phyloP scores from a whole-genome alignment of 2,113 vertebrate species.

The Dromas ardeola region DNA sequence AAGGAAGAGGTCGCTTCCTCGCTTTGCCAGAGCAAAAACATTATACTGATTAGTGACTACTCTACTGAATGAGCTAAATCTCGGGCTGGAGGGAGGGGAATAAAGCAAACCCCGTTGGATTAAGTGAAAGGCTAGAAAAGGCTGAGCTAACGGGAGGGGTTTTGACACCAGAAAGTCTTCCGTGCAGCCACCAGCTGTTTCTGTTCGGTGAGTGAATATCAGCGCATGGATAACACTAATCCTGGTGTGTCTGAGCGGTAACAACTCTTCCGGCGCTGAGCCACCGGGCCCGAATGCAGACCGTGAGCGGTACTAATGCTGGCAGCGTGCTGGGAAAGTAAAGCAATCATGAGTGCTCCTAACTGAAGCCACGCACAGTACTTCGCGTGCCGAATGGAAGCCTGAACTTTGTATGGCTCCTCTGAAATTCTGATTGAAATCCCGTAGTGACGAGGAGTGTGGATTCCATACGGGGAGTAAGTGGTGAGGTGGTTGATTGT shows the following conservation, averaged over 20 bases:
- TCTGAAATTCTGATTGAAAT: background rate
- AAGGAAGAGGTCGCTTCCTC: background rate
- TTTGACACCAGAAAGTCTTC: constrained; percentile 4
- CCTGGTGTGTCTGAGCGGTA: background rate
- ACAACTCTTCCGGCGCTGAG: background rate
- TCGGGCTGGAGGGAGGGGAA: background rate
- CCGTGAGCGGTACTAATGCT: background rate
- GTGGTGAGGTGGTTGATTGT: background rate
- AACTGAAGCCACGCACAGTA: background rate
- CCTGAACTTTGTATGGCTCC: background rate
- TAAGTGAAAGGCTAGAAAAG: background rate
- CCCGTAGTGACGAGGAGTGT: background rate
- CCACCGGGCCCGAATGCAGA: accelerated
- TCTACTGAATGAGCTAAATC: background rate
- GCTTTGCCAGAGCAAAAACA: background rate
- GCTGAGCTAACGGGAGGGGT: background rate
- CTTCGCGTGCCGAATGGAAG: background rate
- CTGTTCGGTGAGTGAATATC: background rate
- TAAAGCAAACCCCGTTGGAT: background rate
- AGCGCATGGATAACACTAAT: constrained; percentile 46
- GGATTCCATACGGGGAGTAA: background rate
- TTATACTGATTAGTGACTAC: constrained; percentile 27
- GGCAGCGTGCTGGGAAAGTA: background rate
- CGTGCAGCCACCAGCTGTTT: background rate
- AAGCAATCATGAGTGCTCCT: background rate